These are phyloP conservation scores for Holocentrus rufus DNA, from an alignment of 2,797 vertebrate species.

Conservation along the genomic window DNA sequence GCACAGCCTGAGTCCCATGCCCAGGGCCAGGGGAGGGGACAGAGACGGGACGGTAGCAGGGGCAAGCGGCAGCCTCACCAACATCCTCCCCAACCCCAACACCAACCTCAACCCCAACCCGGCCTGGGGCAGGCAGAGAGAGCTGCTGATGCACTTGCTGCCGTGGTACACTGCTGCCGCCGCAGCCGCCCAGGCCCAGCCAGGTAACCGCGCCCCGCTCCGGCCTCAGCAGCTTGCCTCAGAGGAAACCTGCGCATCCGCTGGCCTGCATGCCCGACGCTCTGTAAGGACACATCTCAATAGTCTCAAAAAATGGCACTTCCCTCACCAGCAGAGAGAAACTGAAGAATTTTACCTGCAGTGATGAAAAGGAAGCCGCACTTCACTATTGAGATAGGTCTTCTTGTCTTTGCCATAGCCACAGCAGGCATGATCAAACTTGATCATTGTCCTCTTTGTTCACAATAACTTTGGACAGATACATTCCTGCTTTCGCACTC, in stretches of 20 bases:
- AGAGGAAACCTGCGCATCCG: slow-evolving; percentile 2
- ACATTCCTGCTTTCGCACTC: background rate
- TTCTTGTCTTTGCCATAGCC: background rate
- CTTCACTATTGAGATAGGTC: background rate
- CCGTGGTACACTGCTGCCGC: slow-evolving; percentile 84
- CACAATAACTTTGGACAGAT: background rate
- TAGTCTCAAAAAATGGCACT: background rate
- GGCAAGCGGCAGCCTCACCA: slow-evolving; percentile 72
- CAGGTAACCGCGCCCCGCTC: slow-evolving; percentile 77
- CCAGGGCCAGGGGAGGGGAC: slow-evolving; percentile 81
- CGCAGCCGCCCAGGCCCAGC: slow-evolving; percentile 79
- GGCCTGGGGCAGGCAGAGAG: slow-evolving; percentile 86
- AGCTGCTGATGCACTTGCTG: slow-evolving; percentile 86
- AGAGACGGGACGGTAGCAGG: slow-evolving; percentile 69
- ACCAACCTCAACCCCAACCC: slow-evolving; percentile 79
- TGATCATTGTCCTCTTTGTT: slow-evolving; percentile 1
- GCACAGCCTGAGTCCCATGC: slow-evolving; percentile 82
- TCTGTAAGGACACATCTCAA: slow-evolving; percentile 12
- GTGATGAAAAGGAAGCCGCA: slow-evolving; percentile 2
- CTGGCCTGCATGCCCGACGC: slow-evolving; percentile 31
- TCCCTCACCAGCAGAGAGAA: background rate
- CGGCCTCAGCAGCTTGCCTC: slow-evolving; percentile 47
- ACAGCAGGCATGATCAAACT: background rate
- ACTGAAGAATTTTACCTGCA: background rate
- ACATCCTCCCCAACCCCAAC: slow-evolving; percentile 77